Evolutionary conservation across 2,888 invertebrate species (phyloP).

Genomic region (Xylota segnis): DNA sequence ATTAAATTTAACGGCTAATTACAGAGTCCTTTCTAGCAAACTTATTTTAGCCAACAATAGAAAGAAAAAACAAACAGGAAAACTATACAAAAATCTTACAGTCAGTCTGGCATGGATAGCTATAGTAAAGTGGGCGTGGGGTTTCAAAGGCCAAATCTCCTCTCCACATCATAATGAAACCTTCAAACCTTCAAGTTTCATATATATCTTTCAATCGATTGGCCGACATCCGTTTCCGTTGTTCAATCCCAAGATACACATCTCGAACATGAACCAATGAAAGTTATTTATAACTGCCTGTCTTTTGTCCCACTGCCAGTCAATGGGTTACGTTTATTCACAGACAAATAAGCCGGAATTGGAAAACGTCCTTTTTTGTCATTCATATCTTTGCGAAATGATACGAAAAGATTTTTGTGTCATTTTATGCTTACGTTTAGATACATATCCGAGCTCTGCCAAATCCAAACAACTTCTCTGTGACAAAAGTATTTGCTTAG

Average conservation of each 20-base stretch:
- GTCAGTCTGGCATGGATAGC: neutral
- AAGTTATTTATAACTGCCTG: neutral
- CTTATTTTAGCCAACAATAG: neutral
- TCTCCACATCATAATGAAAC: too few species aligned
- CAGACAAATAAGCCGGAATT: constrained; percentile 11
- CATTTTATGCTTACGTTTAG: neutral
- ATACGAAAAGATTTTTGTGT: constrained; percentile 7
- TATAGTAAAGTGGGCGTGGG: too few species aligned
- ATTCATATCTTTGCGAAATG: constrained; percentile 6
- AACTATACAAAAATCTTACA: too few species aligned
- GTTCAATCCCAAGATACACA: constrained; percentile 2
- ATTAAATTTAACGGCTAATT: neutral
- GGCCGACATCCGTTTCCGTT: neutral
- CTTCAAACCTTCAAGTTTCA: neutral
- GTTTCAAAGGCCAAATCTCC: neutral
- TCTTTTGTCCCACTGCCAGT: neutral
- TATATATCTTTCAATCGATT: neutral
- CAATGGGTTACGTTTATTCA: neutral
- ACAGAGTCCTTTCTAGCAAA: neutral
- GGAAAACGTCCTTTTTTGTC: constrained; percentile 15
- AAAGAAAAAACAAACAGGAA: neutral
- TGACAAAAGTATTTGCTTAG: constrained; percentile 14
- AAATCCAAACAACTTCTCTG: neutral
- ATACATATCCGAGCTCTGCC: neutral
- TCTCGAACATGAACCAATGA: neutral